Base-by-base conservation (phyloP, 2,113 vertebrate species). In the Amphilophus citrinellus region DNA sequence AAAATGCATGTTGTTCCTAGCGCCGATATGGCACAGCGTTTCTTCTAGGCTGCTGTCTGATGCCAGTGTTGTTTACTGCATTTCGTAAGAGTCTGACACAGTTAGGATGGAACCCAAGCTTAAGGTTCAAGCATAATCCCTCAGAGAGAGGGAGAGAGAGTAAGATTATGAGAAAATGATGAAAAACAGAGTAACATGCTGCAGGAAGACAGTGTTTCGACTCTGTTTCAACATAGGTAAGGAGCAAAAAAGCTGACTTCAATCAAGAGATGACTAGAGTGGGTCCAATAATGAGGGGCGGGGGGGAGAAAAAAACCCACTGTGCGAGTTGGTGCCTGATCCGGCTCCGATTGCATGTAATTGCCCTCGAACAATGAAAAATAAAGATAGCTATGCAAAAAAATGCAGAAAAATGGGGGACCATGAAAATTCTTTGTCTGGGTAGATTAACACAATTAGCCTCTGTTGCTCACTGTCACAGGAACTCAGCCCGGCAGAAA, bases 121-220 rank as follows among this genome's bases (percentile, higher is more conserved):
- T 85, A 81, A 84, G 77, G 83, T 89, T 89, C 71, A 61, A 44
- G 53, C 50, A 84, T 89, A 85, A 92, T 93, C 86, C 89, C 59
- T 87, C 24, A 35, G 84, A 85, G 81, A 83, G 60, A 35, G 27
- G 56, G 77, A 61, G 18, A 20, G 17, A 68, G 20, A 62, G 71
- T 42, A 82, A 87, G 84, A 92, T 92, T 88, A 90, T 80, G 68
- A 91, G 80, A 91, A 86, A 90, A 91, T 92, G 73, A 94, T 92
- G 92, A 93, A 94, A 94, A 93, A 77, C 35, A 0, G 35, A 79
- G 93, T 80, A 92, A 92, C 82, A 77, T 63, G 75, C 85, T 76
- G 82, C 53, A 88, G 84, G 79, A 87, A 75, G 61, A 65, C 58
- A 59, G 61, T 35, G 83, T 86, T 90, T 91, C 30, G 7, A 37